Percentiles rank a stretch among this genome's conserved stretches.
Evolutionary conservation across 1,140 invertebrate species (phyloP).

Genomic region (Lordiphosa collinella): DNA sequence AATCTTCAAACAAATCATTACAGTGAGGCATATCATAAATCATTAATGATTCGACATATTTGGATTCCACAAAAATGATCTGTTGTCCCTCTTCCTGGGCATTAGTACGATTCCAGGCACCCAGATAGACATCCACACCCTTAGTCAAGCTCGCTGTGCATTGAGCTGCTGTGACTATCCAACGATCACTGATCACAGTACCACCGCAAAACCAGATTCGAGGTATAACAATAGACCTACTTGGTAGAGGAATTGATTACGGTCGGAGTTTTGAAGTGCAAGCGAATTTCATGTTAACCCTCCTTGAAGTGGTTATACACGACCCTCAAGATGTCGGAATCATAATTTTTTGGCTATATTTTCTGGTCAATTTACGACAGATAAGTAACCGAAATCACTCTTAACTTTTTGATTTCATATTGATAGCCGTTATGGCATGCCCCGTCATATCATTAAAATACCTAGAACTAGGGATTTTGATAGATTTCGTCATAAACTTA

Average conservation of each 20-base stretch:
- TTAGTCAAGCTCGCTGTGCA: constrained; percentile 80
- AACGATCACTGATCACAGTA: constrained; percentile 81
- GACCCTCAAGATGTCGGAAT: background rate
- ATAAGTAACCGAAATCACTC: background rate
- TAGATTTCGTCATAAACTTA: too few relatives aligned
- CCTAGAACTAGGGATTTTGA: too few relatives aligned
- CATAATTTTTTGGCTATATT: background rate
- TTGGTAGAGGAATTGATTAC: constrained; percentile 81
- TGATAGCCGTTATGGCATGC: too few relatives aligned
- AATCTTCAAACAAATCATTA: constrained; percentile 8
- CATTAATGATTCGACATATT: constrained; percentile 47
- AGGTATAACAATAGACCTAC: constrained; percentile 78
- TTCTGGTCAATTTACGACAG: background rate
- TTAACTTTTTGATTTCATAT: background rate
- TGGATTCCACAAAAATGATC: constrained; percentile 50
- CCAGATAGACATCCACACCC: constrained; percentile 65
- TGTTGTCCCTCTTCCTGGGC: constrained; percentile 45
- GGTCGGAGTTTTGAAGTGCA: constrained; percentile 44
- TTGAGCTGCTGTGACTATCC: too few relatives aligned
- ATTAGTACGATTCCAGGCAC: constrained; percentile 54
- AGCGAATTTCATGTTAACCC: too few relatives aligned
- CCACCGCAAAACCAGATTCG: constrained; percentile 81
- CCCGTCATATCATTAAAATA: too few relatives aligned
- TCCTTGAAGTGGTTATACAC: too few relatives aligned
- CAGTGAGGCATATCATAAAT: background rate